Conservation (phyloP, 2,113 vertebrate genomes). For the Gadus macrocephalus region DNA sequence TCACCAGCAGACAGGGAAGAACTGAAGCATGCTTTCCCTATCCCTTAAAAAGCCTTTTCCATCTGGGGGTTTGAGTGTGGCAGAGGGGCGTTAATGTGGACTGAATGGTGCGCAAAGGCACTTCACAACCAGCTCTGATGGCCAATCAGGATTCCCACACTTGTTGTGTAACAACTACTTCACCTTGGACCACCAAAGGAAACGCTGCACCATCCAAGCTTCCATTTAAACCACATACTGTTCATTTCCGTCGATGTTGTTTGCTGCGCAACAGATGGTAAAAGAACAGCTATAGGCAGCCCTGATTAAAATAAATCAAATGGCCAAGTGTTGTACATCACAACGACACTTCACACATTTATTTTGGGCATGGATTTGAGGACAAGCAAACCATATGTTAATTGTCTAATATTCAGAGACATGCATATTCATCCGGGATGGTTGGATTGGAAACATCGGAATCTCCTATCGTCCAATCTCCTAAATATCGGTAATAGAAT, state of each 20-base stretch:
- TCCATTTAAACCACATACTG: background rate
- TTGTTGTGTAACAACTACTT: background rate
- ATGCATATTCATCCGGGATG: no score
- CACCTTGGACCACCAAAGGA: background rate
- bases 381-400: no score
- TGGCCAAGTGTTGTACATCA: no score
- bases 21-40: background rate
- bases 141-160: background rate
- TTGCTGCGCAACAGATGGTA: no score
- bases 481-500: no score
- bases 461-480: no score
- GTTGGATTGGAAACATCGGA: no score
- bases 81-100: background rate
- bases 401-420: no score
- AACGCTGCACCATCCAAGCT: background rate
- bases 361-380: no score
- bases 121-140: background rate
- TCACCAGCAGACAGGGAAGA: background rate
- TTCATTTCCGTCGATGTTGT: background rate
- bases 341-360: no score
- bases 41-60: background rate
- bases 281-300: no score
- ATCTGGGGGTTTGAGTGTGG: background rate
- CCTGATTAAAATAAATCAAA: no score
- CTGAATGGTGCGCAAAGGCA: background rate